phyloP scores from a whole-genome alignment of 2,888 invertebrate species.

The Mythimna lalbum region DNA sequence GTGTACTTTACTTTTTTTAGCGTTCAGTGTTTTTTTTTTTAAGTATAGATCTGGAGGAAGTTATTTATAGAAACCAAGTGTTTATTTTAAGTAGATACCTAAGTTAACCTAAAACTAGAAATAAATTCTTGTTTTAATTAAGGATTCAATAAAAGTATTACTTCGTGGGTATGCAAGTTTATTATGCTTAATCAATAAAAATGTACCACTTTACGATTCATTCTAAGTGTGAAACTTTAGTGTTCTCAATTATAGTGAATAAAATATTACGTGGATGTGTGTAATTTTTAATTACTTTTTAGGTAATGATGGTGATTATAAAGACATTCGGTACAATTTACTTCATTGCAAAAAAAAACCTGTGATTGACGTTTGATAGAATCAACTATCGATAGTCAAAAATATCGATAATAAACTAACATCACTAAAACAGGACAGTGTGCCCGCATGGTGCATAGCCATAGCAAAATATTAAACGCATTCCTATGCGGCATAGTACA shows the following conservation, averaged over 20 bases:
- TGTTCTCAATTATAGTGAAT: too few species aligned
- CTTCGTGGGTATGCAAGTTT: not conserved
- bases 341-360: not conserved
- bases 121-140: too few species aligned
- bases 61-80: not conserved
- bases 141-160: too few species aligned
- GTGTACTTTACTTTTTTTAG: conserved; percentile 14
- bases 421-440: conserved; percentile 38
- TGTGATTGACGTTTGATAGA: not conserved
- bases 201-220: too few species aligned
- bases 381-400: not conserved
- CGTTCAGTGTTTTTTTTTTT: not conserved
- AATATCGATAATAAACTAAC: conserved; percentile 28
- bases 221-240: too few species aligned
- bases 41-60: not conserved
- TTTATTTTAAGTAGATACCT: not conserved
- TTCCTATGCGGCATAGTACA: conserved; percentile 43
- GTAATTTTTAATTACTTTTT: too few species aligned
- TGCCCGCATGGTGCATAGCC: conserved; percentile 46
- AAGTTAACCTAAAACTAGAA: not conserved
- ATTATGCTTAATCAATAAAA: not conserved
- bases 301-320: too few species aligned
- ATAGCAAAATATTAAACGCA: conserved; percentile 58
- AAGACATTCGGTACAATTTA: not conserved
- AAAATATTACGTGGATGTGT: too few species aligned